Percentiles rank a stretch among this genome's conserved stretches.
Conservation (phyloP, 2,797 vertebrate species). For the Scomberomorus guttatus region DNA sequence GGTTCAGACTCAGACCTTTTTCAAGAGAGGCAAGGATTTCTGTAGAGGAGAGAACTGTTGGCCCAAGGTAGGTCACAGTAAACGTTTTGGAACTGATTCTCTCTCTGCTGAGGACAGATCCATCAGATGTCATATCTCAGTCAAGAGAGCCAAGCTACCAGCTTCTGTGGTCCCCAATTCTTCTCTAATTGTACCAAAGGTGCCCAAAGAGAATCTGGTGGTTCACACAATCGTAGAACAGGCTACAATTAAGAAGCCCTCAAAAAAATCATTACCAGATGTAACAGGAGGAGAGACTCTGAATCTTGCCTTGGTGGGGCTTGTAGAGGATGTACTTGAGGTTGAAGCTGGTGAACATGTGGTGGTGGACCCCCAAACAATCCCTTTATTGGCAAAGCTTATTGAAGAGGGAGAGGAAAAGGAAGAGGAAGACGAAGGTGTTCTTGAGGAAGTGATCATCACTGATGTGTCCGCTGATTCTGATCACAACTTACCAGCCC, state of each 20-base stretch:
- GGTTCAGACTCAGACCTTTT: slow-evolving; percentile 31
- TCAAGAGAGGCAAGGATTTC: slow-evolving; percentile 11
- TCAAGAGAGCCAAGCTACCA: slow-evolving; percentile 1
- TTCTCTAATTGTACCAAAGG: neutral
- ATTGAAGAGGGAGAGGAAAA: neutral
- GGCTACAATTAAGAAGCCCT: neutral
- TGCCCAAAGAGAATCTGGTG: neutral
- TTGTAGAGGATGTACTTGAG: neutral
- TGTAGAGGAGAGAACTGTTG: neutral
- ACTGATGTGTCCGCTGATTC: slow-evolving; percentile 1
- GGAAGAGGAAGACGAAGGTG: neutral
- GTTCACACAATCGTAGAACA: neutral
- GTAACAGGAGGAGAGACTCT: neutral
- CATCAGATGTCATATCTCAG: neutral
- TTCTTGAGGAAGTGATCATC: neutral
- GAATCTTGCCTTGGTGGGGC: neutral
- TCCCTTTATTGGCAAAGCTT: neutral
- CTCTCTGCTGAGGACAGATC: neutral
- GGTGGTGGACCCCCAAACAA: neutral
- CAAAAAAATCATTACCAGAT: neutral
- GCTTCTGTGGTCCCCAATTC: neutral
- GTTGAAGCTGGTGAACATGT: neutral
- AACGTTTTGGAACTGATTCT: slow-evolving; percentile 9
- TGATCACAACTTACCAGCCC: neutral
- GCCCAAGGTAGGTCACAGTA: neutral